Evolutionary conservation across 1,140 invertebrate genomes (phyloP), one percentile per base, ranked within the genome.

Genomic region (Microvelia longipes): DNA sequence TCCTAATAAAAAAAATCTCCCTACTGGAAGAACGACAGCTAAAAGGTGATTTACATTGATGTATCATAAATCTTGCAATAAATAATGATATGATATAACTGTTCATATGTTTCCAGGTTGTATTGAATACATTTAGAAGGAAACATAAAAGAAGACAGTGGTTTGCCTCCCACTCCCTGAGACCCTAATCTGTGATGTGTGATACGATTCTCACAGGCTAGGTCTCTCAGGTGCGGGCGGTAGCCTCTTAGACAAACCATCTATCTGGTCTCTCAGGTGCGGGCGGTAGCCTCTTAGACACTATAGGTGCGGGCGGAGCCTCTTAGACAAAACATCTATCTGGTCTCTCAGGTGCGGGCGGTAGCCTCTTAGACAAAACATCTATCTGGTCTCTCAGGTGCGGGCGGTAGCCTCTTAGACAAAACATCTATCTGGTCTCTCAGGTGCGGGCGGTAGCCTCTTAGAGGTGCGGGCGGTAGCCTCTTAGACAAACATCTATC

Each of bases 131-230:
- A n/a, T n/a, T n/a, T n/a, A n/a, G n/a, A n/a, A n/a, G n/a, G n/a
- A n/a, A n/a, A n/a, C n/a, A n/a, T n/a, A n/a, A n/a, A 50, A 50
- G 35, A 50, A 50, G 26, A 63, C 25, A 66, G 29, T 73, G 71
- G 70, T 80, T 79, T 78, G 80, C 80, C 81, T 81, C 85, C 86
- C 83, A 81, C 85, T 86, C 86, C 86, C 85, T 87, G 86, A 87
- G 86, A 87, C 85, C 85, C 85, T 86, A 86, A 85, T 85, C 86
- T 86, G 85, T 86, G 85, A 87, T 82, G 84, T 84, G 80, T 79
- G 77, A 76, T 78, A 80, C 79, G 79, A 82, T 82, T 84, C 83
- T 86, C 85, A 85, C 85, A 86, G 85, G 84, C 83, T 86, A 85
- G 85, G 82, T 82, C 71, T 85, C 85, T 86, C 85, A 84, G 85